These are phyloP conservation scores for Glaucomys volans DNA, from an alignment of 2,113 vertebrate genomes.

Conservation along the genomic window DNA sequence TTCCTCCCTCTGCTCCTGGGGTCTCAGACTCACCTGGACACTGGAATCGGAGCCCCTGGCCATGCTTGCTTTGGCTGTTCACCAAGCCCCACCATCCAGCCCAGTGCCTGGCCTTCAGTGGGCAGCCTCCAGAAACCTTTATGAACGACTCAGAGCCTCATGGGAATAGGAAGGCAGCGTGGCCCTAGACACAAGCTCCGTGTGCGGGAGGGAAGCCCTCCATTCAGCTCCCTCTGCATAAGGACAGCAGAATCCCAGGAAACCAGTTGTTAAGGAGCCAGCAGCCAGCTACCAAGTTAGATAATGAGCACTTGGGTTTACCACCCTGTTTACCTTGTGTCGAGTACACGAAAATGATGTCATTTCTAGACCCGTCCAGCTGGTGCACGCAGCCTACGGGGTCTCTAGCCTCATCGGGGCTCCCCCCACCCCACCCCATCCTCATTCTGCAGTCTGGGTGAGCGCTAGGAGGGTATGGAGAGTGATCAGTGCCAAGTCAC, in stretches of 20 bases:
- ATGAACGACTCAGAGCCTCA: not conserved
- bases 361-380: conserved; percentile 33
- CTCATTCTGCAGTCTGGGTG: not conserved
- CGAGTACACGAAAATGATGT: conserved; percentile 57
- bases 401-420: not conserved
- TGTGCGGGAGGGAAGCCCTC: not conserved
- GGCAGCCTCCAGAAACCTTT: not conserved
- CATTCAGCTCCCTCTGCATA: accelerated
- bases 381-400: accelerated
- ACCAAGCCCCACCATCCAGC: accelerated
- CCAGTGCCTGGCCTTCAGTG: not conserved
- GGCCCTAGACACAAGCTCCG: not conserved
- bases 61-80: not conserved
- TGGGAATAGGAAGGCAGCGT: not conserved
- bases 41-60: not conserved
- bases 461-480: too few relatives aligned
- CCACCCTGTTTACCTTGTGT: conserved; percentile 54
- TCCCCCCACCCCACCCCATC: not conserved
- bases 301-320: not conserved
- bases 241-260: conserved; percentile 54
- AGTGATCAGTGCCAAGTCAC: not conserved
- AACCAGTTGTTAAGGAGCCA: conserved; percentile 55
- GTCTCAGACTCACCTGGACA: not conserved
- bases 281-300: not conserved
- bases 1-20: not conserved